Base-by-base conservation (phyloP, 2,888 invertebrate species). In the Lithophane semibrunnea region DNA sequence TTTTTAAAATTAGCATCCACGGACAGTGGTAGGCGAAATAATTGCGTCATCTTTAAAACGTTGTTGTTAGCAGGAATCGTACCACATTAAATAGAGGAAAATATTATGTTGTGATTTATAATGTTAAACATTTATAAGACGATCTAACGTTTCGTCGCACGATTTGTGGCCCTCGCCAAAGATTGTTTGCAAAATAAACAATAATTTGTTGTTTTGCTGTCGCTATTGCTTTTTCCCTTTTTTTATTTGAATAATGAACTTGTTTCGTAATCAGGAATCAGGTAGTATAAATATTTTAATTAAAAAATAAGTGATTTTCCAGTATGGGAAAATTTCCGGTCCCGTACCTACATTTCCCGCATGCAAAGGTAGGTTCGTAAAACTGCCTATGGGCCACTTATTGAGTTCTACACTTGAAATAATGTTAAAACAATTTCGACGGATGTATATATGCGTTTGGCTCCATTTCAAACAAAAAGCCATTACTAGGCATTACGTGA, bases 381-480 rank as follows among this genome's bases (percentile, higher is more conserved):
- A 69, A 61, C 37, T 56, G n/a, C 8, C 16, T 65, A 60, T 60
- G 12, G 12, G 65, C 18, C 58, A 63, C 37, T 58, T 80, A 83
- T 80, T 75, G 69, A 84, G 61, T 75, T 70, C 63, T 67, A 68
- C 70, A 74, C 60, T 77, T 73, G 68, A 76, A 78, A 82, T 81
- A 83, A 56, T 75, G 66, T 75, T 75, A 79, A 84, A 86, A 88
- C 85, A 87, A 83, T 84, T 85, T 82, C 71, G 80, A 88, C 83
- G 69, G 71, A 79, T 37, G 65, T 79, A 56, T 76, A 76, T 75
- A 80, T 82, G 71, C 74, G 73, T 75, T 88, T 88, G 88, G 88
- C 88, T 84, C 69, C 52, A 77, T 79, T 86, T 88, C 88, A 88
- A 88, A 86, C 84, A 84, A 73, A 83, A 87, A 81, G 56, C 82